These are phyloP conservation scores for Halictus ligatus DNA, from an alignment of 2,888 invertebrate genomes.

Conservation along the genomic window DNA sequence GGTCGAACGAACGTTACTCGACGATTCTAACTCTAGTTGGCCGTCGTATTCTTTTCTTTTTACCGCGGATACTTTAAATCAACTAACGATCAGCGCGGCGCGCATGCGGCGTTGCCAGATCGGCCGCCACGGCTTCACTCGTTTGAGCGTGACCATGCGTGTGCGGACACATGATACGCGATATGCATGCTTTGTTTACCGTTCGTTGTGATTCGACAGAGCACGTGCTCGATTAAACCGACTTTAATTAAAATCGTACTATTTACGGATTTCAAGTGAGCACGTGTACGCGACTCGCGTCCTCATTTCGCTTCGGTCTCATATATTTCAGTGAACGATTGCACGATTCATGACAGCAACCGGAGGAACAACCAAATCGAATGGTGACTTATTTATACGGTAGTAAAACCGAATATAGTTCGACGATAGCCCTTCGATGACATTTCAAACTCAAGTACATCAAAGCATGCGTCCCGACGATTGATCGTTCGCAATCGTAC, in stretches of 20 bases:
- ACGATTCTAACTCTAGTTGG: constrained; percentile 61
- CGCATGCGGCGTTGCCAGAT: constrained; percentile 77
- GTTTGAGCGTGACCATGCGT: constrained; percentile 41
- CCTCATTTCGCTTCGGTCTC: not conserved
- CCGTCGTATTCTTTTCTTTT: constrained; percentile 81
- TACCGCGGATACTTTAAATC: constrained; percentile 83
- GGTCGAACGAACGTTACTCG: constrained; percentile 42
- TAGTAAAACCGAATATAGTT: constrained; percentile 39
- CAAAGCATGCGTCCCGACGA: not conserved
- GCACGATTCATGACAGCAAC: not conserved
- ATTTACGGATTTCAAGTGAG: not conserved
- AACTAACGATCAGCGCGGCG: constrained; percentile 80
- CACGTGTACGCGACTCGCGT: constrained; percentile 3
- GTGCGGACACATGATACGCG: constrained; percentile 55
- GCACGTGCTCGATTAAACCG: constrained; percentile 59
- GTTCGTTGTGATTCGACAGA: constrained; percentile 50
- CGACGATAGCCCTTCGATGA: not conserved
- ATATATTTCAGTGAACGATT: not conserved
- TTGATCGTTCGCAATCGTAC: not conserved
- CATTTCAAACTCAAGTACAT: not conserved
- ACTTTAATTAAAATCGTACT: constrained; percentile 32
- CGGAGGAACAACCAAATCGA: constrained; percentile 19
- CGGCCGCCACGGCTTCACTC: constrained; percentile 23
- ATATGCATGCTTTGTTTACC: constrained; percentile 60
- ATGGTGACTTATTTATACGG: constrained; percentile 47